phyloP scores from a whole-genome alignment of 2,797 vertebrate species.

The Cirrhinus molitorella region DNA sequence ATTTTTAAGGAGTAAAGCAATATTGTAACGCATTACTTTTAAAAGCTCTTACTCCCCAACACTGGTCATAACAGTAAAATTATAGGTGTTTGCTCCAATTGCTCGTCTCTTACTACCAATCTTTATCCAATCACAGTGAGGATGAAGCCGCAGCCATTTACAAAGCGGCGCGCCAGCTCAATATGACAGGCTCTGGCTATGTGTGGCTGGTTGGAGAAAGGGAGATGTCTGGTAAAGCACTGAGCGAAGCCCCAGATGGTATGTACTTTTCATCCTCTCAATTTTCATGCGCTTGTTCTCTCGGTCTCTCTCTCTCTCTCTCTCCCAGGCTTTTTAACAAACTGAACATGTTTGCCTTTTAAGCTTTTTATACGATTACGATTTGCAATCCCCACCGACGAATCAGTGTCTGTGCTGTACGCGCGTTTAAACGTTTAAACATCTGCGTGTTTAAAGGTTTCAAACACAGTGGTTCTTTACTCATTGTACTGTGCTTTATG shows the following conservation, averaged over 20 bases:
- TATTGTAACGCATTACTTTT: no score
- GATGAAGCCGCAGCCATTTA: slow-evolving; percentile 94
- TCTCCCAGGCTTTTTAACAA: slow-evolving; percentile 48
- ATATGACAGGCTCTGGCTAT: slow-evolving; percentile 97
- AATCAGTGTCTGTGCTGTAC: slow-evolving; percentile 61
- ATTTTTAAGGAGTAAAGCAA: no score
- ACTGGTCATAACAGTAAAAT: slow-evolving; percentile 43
- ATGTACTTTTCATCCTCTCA: slow-evolving; percentile 54
- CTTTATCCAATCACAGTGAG: slow-evolving; percentile 81
- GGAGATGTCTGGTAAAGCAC: slow-evolving; percentile 94
- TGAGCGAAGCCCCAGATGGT: slow-evolving; percentile 95
- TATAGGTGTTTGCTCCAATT: slow-evolving; percentile 27
- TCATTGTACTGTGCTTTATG: slow-evolving; percentile 76
- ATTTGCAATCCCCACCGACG: slow-evolving; percentile 57
- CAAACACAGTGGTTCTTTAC: slow-evolving; percentile 68
- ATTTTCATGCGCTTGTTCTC: slow-evolving; percentile 2
- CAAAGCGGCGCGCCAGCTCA: slow-evolving; percentile 90
- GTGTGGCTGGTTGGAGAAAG: slow-evolving; percentile 97
- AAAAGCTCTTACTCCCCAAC: no score
- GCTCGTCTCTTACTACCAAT: slow-evolving; percentile 6
- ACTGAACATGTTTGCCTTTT: slow-evolving; percentile 55
- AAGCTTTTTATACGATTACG: slow-evolving; percentile 57
- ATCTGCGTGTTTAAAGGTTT: slow-evolving; percentile 81
- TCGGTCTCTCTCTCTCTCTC: slow-evolving; percentile 8
- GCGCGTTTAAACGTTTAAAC: slow-evolving; percentile 82